A percentile compares a stretch with the other conserved stretches of the same genome.
phyloP scores from a whole-genome alignment of 2,113 vertebrate species.

The Castor canadensis region DNA sequence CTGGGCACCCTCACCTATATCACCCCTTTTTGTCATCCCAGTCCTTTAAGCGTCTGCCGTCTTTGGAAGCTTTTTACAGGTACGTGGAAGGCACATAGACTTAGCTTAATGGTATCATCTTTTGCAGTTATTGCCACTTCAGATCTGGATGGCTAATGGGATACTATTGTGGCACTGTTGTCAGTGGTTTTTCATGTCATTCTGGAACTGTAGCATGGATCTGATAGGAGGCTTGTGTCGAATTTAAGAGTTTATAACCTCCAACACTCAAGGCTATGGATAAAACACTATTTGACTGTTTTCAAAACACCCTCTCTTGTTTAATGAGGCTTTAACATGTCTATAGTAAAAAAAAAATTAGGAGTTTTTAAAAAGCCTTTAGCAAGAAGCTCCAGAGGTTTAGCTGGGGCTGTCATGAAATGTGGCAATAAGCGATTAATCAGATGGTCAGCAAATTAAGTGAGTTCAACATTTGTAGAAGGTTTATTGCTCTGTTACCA shows the following conservation, averaged over 20 bases:
- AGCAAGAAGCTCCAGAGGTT: constrained; percentile 49
- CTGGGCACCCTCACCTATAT: rapidly evolving
- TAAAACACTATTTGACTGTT: constrained; percentile 32
- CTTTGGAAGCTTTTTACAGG: neutral
- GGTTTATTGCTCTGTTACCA: neutral
- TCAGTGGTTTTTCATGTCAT: too few relatives aligned
- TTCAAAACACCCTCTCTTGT: constrained; percentile 55
- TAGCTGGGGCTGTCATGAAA: neutral
- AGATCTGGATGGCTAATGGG: neutral
- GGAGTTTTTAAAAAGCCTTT: constrained; percentile 26
- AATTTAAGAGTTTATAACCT: constrained; percentile 48
- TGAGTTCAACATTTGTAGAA: neutral
- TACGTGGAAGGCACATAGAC: neutral
- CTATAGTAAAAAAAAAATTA: neutral
- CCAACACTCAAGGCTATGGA: neutral
- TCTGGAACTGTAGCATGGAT: neutral
- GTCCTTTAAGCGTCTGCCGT: neutral
- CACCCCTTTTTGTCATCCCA: neutral
- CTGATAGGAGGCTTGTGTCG: neutral
- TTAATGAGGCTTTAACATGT: constrained; percentile 61
- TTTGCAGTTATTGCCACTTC: constrained; percentile 37
- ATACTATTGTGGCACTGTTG: too few relatives aligned
- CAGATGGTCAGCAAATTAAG: constrained; percentile 33
- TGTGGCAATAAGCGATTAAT: neutral
- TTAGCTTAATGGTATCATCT: constrained; percentile 8